Evolutionary conservation across 2,797 vertebrate species (phyloP), one percentile per base, ranked within the genome.

Genomic region (Podarcis lilfordi): DNA sequence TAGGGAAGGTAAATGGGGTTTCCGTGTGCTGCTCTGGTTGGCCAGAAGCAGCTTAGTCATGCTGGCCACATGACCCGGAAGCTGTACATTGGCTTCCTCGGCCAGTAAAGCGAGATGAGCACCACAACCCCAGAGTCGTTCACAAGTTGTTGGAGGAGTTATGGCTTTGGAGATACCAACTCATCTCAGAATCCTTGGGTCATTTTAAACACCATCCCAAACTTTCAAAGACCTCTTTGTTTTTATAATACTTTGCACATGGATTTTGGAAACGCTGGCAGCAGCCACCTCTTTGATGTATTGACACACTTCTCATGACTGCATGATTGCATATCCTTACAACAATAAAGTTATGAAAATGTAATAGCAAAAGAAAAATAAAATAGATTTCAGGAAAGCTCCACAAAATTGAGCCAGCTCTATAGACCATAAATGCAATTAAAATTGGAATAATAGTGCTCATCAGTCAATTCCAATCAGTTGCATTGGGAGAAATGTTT

Each of bases 391-490:
- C 27, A 21, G 37, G 74, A 77, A 72, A 25, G 72, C 35, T 76
- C 55, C 6, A 45, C 40, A 83, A 89, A 88, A 79, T 13, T 8
- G 27, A 78, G 69, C 61, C 64, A 85, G n/a, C 78, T 10, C 82
- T 80, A 87, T 75, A 61, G 82, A 78, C 87, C 79, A 59, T 86
- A 91, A 21, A 85, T 69, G 80, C 77, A 76, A 13, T 25, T 82
- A 35, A 11, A 55, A 79, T 84, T 90, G 83, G 64, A 2, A 78
- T 79, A 55, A 83, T 10, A 91, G 8, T 84, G 27, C 1, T 87
- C 82, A 90, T 77, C 76, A 85, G 27, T 84, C 50, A 89, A 85
- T 90, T 80, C 1, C 19, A 43, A 81, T 84, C 86, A 79, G 21
- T 25, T 92, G n/a, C 8, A 1, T 69, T 88, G 85, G 85, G 87